Conservation (phyloP, 2,888 invertebrate genomes). For the Callosobruchus maculatus region DNA sequence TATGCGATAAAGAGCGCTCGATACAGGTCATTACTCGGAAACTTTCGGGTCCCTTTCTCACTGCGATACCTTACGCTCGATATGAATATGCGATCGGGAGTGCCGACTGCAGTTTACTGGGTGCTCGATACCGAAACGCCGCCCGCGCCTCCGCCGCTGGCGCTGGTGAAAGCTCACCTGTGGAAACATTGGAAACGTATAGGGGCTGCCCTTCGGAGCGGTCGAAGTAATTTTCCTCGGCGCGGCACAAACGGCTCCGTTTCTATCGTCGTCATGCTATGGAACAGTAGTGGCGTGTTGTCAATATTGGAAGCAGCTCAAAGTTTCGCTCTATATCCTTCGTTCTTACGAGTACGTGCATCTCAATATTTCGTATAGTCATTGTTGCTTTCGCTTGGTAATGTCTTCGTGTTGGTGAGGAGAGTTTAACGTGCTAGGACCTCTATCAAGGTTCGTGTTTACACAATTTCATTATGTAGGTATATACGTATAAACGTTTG, state of each 20-base stretch:
- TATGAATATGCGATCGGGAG: too few species aligned
- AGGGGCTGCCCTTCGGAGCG: conserved; percentile 1
- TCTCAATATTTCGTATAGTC: neutral
- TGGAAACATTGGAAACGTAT: conserved; percentile 17
- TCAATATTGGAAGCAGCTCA: neutral
- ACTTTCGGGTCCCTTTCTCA: too few species aligned
- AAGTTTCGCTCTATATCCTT: neutral
- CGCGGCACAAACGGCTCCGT: neutral
- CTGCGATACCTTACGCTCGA: too few species aligned
- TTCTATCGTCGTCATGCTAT: neutral
- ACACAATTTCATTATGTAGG: too few species aligned
- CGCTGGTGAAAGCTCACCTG: conserved; percentile 16
- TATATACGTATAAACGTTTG: too few species aligned
- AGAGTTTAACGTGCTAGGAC: neutral
- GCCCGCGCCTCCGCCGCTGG: conserved; percentile 1
- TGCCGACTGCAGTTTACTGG: too few species aligned
- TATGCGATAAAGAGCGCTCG: too few species aligned
- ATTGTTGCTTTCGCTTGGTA: neutral
- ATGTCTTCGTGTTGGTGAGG: neutral
- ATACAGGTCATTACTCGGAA: too few species aligned
- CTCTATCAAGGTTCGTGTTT: neutral
- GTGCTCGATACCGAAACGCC: too few species aligned
- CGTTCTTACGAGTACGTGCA: neutral
- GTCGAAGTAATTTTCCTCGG: conserved; percentile 13
- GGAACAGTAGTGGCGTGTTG: neutral